Evolutionary conservation across 2,113 vertebrate species (phyloP).

Genomic region (Stomatorhinus ivindoensis): DNA sequence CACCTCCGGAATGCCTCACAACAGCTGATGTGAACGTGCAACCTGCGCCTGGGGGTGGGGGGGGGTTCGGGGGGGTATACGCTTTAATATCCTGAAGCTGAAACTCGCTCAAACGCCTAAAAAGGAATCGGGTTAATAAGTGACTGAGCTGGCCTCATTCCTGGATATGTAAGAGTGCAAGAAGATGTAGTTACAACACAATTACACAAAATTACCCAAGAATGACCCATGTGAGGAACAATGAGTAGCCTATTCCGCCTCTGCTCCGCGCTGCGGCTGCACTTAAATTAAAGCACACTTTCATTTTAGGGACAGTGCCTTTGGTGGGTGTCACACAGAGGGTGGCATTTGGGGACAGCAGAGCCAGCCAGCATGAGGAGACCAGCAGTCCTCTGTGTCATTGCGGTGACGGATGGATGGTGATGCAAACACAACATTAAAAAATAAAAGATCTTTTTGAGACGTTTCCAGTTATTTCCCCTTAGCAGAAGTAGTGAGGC

Average conservation of each 20-base stretch:
- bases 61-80: neutral
- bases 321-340: neutral
- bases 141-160: neutral
- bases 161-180: neutral
- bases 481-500: slow-evolving; percentile 3
- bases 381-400: neutral
- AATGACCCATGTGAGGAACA: neutral
- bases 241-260: neutral
- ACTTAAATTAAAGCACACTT: neutral
- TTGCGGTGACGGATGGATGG: neutral
- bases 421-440: neutral
- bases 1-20: neutral
- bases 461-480: slow-evolving; percentile 4
- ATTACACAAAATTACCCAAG: neutral
- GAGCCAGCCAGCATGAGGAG: neutral
- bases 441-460: slow-evolving; percentile 14
- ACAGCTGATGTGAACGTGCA: neutral
- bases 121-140: neutral
- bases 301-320: neutral
- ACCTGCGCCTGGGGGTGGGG: neutral
- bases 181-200: neutral
- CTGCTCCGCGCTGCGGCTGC: neutral
- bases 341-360: neutral
- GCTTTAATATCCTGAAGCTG: neutral
- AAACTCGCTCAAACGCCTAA: neutral